Base-by-base conservation (phyloP, 2,888 invertebrate species). In the Sphaeridia pumilis region DNA sequence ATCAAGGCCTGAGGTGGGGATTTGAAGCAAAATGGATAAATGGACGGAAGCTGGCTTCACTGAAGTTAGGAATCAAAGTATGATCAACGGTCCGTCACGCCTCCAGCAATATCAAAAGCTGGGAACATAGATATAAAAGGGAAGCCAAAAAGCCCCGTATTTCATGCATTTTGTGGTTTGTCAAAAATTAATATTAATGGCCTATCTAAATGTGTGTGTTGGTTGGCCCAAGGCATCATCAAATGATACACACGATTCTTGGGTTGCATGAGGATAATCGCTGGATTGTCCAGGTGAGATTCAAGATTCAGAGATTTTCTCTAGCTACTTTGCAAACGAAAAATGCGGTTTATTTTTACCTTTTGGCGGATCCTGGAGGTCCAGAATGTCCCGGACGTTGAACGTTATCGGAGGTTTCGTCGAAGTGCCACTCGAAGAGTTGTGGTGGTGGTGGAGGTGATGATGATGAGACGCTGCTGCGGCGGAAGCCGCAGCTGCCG, bases 381-480 rank as follows among this genome's bases (percentile, higher is more conserved):
- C 90, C 67, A 93, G 75, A 67, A 93, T 92, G 71, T 93, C 92
- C 66, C 89, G 87, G 67, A 93, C 92, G 68, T 88, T 87, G 72
- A 93, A 93, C 56, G 59, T 49, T 48, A 48, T 55, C 31, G 55
- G 46, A 31, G 58, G 50, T 47, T 56, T 57, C 14, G 51, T 48
- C n/a, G n/a, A n/a, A n/a, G n/a, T n/a, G 2, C 7, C 1, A 41
- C 24, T 7, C 31, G 41, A 14, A 12, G n/a, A 41, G 14, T 27
- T 2, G 21, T 38, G 7, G 20, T 49, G 34, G 31, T 42, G 43
- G 4, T 21, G 5, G 20, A 42, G 28, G 20, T 44, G 44, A 35
- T 27, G 44, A 17, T 44, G 25, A 22, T 44, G 22, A 14, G 52
- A 31, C 4, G 60, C 55, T 4, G 57, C 56, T 2, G 58, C 53